Conservation (phyloP, 1,140 invertebrate genomes). For the Drosophila saltans region DNA sequence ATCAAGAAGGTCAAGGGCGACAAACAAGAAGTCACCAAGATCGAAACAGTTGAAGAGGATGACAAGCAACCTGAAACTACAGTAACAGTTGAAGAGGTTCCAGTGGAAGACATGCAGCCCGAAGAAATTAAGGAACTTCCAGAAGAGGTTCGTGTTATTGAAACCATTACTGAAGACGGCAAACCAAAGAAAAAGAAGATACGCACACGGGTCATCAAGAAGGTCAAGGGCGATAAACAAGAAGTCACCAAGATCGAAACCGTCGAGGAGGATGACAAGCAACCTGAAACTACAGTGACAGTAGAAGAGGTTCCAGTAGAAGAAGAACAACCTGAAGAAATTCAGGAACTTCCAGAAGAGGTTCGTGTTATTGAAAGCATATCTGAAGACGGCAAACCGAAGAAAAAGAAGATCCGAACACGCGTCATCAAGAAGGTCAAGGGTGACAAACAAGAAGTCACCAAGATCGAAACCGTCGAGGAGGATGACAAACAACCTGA, state of each 20-base stretch:
- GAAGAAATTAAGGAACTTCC: slow-evolving; percentile 23
- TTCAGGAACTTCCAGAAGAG: slow-evolving; percentile 22
- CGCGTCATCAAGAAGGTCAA: slow-evolving; percentile 31
- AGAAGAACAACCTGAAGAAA: slow-evolving; percentile 14
- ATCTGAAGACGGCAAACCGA: slow-evolving; percentile 13
- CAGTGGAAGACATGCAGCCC: slow-evolving; percentile 17
- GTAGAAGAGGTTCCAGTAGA: slow-evolving; percentile 20
- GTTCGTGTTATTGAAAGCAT: slow-evolving; percentile 18
- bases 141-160: slow-evolving; percentile 21
- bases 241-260: slow-evolving; percentile 32
- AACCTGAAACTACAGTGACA: slow-evolving; percentile 10
- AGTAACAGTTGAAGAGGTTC: slow-evolving; percentile 21
- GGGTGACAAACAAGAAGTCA: slow-evolving; percentile 29
- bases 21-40: slow-evolving; percentile 32
- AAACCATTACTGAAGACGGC: slow-evolving; percentile 17
- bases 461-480: slow-evolving; percentile 29
- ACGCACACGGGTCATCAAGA: slow-evolving; percentile 29
- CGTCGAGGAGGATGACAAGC: slow-evolving; percentile 26
- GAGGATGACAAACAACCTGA: slow-evolving; percentile 22
- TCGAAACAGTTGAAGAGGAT: slow-evolving; percentile 26
- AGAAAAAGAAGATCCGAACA: slow-evolving; percentile 29
- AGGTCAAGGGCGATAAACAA: slow-evolving; percentile 28
- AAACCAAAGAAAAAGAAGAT: slow-evolving; percentile 27
- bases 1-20: slow-evolving; percentile 33
- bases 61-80: slow-evolving; percentile 19